Evolutionary conservation across 1,140 invertebrate species (phyloP), one percentile per base, ranked within the genome.

Genomic region (Oryctes rhinoceros): DNA sequence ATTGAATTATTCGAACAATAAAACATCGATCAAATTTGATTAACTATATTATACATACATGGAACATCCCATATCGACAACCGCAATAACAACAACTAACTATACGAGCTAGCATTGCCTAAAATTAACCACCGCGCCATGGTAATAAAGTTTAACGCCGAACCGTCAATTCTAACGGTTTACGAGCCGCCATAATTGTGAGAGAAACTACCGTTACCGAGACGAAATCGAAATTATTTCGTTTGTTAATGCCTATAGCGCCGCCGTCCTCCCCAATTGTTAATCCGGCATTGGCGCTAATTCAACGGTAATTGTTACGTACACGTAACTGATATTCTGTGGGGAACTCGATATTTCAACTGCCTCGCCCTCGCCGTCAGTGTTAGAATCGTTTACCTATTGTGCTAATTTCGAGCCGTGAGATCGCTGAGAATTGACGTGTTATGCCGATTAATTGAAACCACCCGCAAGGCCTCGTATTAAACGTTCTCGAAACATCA

Each of bases 221-320:
- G 5, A 10, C 39, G 3, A 10, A 62, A 62, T 13, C 20, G 53
- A 20, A 62, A 62, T 62, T 62, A 15, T 62, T 62, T 62, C 53
- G 13, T 7, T 62, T 13, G 53, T 20, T 62, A 62, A 62, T 62
- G 20, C 7, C 13, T 62, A 62, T 15, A 30, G 24, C 13, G 15
- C 53, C 53, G 13, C 20, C 39, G 39, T 30, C 24, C 5, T 62
- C 13, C 53, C 15, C 53, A 13, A 62, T 62, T 62, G 53, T 62
- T 62, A 62, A 62, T 62, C 53, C 13, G 53, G 7, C 53, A 62
- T 62, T 62, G 53, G 9, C 20, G 53, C 53, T 62, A 62, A 62
- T 62, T 62, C 53, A 5, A n/a, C 5, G 53, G 20, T 62, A 62
- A 62, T 62, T 62, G 53, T 62, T 62, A 62, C 53, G 20, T 4